Evolutionary conservation across 2,797 vertebrate genomes (phyloP).

Genomic region (Cyclura pinguis): DNA sequence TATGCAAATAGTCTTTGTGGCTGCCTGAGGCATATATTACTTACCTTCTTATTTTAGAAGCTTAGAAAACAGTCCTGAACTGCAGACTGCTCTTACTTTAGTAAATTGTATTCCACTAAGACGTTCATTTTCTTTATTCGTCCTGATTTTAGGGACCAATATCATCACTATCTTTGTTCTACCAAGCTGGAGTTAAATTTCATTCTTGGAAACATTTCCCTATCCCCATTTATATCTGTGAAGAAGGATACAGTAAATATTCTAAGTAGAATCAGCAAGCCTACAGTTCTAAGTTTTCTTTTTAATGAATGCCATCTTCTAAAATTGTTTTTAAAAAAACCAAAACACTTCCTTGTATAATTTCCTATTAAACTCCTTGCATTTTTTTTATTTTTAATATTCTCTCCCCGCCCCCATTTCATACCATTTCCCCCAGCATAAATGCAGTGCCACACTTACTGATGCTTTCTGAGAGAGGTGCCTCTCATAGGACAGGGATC

Average conservation of each 20-base stretch:
- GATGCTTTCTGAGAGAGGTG: not conserved
- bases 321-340: not conserved
- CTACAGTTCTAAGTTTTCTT: conserved; percentile 26
- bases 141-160: conserved; percentile 28
- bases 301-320: not conserved
- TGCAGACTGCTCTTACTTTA: conserved; percentile 65
- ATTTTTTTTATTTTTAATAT: not conserved
- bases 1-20: conserved; percentile 72
- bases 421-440: no score
- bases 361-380: not conserved
- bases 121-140: conserved; percentile 33
- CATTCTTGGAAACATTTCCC: conserved; percentile 23
- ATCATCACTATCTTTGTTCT: conserved; percentile 29
- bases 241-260: not conserved
- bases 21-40: conserved; percentile 64
- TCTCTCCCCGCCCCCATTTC: no score
- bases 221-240: conserved; percentile 7
- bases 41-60: conserved; percentile 69
- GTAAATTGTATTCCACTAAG: conserved; percentile 62
- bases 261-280: not conserved
- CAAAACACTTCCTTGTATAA: not conserved
- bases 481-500: not conserved
- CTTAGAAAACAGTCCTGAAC: conserved; percentile 62
- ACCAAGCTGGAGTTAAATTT: conserved; percentile 24
- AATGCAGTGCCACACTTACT: not conserved